Evolutionary conservation across 2,113 vertebrate species (phyloP).

Genomic region (Albula glossodonta): DNA sequence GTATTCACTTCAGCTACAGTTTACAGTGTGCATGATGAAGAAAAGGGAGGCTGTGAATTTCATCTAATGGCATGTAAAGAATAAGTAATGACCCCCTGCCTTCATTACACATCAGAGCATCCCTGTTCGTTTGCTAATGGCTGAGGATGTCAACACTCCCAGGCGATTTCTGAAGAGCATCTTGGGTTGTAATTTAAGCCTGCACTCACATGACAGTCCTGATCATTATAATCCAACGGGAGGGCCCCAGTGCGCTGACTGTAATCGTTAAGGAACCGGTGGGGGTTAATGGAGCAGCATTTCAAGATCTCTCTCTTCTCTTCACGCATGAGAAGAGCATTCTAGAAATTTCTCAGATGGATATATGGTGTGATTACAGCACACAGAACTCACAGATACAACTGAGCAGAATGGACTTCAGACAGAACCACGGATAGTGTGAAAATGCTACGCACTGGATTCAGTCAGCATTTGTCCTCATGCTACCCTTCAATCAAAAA

Average conservation of each 20-base stretch:
- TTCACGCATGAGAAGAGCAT: no score
- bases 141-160: neutral
- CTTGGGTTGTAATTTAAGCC: neutral
- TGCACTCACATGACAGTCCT: neutral
- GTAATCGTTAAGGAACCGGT: neutral
- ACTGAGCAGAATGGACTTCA: no score
- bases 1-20: no score
- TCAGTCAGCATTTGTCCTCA: no score
- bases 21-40: no score
- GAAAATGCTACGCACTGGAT: no score
- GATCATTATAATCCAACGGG: neutral
- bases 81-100: neutral
- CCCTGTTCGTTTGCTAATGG: neutral
- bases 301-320: neutral
- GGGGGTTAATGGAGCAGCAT: neutral
- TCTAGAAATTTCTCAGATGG: neutral
- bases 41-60: neutral
- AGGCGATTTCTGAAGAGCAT: neutral
- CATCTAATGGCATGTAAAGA: neutral
- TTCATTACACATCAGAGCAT: neutral
- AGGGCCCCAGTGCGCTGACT: neutral
- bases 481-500: no score
- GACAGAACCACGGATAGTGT: no score
- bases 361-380: neutral
- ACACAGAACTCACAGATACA: no score